Conservation (phyloP, 2,113 vertebrate species). For the Sorex fumeus region DNA sequence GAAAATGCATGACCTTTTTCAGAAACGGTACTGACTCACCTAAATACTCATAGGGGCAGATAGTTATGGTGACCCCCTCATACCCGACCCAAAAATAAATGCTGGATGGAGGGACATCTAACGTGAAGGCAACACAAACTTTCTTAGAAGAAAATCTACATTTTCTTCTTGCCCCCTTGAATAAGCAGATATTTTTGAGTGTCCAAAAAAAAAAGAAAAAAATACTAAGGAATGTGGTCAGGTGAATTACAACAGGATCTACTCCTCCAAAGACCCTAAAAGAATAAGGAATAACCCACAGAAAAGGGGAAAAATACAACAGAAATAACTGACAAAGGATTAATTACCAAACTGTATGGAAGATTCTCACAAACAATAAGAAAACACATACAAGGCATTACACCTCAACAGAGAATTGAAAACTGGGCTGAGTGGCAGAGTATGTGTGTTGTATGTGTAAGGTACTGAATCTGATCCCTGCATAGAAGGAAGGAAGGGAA, state of each 20-base stretch:
- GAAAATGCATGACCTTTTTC: not conserved
- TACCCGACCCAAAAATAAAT: conserved; percentile 53
- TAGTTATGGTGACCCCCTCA: not conserved
- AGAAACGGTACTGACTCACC: conserved; percentile 10
- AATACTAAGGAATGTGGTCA: not conserved
- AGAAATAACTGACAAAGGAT: conserved; percentile 3
- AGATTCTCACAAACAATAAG: conserved; percentile 1
- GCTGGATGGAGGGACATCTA: not conserved
- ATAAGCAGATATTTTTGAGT: conserved; percentile 1
- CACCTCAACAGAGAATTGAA: not conserved
- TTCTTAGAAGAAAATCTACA: not conserved
- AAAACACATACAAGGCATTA: not conserved
- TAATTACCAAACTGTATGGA: conserved; percentile 21
- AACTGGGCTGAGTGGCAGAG: not conserved
- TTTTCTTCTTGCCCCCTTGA: not conserved
- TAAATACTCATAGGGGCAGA: not conserved
- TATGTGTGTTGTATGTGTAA: too few relatives aligned
- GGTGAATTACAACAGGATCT: not conserved
- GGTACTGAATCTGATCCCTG: too few relatives aligned
- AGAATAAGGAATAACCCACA: conserved; percentile 47
- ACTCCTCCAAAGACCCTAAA: conserved; percentile 44
- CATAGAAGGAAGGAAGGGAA: not conserved
- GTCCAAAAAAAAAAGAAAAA: conserved; percentile 55
- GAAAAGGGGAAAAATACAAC: conserved; percentile 16
- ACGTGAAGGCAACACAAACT: conserved; percentile 19